Conservation (phyloP, 2,797 vertebrate species). For the Philypnodon macrostomus region DNA sequence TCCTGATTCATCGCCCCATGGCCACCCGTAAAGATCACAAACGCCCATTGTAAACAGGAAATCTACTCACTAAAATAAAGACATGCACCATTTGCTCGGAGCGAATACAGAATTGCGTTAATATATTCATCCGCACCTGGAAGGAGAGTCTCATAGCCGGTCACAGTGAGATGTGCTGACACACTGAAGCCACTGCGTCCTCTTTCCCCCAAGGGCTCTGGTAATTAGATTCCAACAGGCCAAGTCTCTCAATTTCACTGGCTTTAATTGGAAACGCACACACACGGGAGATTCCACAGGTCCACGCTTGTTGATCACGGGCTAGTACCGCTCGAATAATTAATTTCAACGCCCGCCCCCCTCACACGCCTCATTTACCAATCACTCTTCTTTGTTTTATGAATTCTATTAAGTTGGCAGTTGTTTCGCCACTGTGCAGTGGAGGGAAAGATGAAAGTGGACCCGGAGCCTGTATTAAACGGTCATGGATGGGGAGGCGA, state of each 20-base stretch:
- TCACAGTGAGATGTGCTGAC: conserved; percentile 47
- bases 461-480: conserved; percentile 21
- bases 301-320: conserved; percentile 70
- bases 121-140: conserved; percentile 5
- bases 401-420: conserved; percentile 62
- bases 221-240: conserved; percentile 74
- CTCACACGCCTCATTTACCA: conserved; percentile 64
- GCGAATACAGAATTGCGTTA: neutral
- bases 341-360: conserved; percentile 62
- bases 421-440: conserved; percentile 12
- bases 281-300: conserved; percentile 60
- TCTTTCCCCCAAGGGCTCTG: conserved; percentile 55
- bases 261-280: conserved; percentile 67
- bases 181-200: conserved; percentile 49
- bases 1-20: conserved; percentile 40
- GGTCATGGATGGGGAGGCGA: conserved; percentile 17
- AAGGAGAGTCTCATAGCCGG: neutral
- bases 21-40: conserved; percentile 33
- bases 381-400: conserved; percentile 70
- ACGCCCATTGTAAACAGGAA: neutral
- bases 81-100: neutral
- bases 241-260: conserved; percentile 72
- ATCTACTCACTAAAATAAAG: neutral
- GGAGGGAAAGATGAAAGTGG: conserved; percentile 11
- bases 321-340: conserved; percentile 62